A percentile compares a stretch with the other conserved stretches of the same genome.
phyloP scores from a whole-genome alignment of 2,113 vertebrate species.

The Prunella himalayana region DNA sequence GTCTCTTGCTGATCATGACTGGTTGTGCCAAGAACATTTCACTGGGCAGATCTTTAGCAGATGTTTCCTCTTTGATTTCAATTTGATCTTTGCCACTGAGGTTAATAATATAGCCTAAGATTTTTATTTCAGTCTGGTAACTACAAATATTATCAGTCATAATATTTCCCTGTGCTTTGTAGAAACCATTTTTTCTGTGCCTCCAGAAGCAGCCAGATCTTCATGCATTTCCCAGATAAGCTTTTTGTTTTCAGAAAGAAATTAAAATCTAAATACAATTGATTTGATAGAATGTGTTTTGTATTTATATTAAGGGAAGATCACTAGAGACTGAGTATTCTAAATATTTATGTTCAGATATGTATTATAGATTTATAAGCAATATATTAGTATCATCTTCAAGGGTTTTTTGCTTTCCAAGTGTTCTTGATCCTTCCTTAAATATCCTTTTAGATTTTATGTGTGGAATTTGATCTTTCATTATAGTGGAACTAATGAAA shows the following conservation, averaged over 20 bases:
- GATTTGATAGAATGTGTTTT: background rate
- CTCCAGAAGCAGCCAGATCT: background rate
- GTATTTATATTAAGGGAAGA: background rate
- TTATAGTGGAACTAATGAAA: background rate
- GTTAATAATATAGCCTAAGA: background rate
- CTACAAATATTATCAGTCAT: background rate
- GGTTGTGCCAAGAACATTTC: background rate
- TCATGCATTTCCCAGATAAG: background rate
- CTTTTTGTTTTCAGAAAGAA: background rate
- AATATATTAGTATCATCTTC: background rate
- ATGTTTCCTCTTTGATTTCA: background rate
- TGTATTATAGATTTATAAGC: background rate
- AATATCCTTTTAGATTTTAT: background rate
- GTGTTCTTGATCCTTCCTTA: background rate
- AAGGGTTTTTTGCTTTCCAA: background rate
- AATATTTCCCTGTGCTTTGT: background rate
- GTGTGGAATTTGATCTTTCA: background rate
- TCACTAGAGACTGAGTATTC: background rate
- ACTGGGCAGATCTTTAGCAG: background rate
- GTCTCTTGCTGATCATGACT: background rate
- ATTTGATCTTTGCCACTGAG: background rate
- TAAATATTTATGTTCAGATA: background rate
- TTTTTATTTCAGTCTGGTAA: background rate
- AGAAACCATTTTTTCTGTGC: background rate
- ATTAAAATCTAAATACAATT: background rate